Evolutionary conservation across 2,797 vertebrate species (phyloP).

Genomic region (Graptemys geographica): DNA sequence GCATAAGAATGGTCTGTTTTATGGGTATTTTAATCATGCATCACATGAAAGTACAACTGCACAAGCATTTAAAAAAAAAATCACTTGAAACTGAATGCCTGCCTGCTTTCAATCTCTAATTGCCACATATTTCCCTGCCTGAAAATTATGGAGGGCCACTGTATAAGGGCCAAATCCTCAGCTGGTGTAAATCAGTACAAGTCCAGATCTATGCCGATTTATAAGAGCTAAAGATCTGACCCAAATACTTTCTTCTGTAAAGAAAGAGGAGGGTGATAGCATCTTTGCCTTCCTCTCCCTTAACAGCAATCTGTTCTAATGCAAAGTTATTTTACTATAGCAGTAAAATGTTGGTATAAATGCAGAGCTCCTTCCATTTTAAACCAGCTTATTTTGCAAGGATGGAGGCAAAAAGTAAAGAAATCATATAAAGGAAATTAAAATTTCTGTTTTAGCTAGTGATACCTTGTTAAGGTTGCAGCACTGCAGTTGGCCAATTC

Average conservation of each 20-base stretch:
- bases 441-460: neutral
- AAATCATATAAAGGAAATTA: neutral
- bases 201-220: neutral
- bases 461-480: neutral
- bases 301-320: neutral
- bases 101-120: slow-evolving; percentile 15
- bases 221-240: neutral
- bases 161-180: neutral
- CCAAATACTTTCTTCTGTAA: neutral
- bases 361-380: neutral
- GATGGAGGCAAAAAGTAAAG: neutral
- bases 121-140: neutral
- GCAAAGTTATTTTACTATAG: neutral
- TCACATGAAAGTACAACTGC: neutral
- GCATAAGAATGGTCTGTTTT: neutral
- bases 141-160: slow-evolving; percentile 7
- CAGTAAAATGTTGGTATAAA: neutral
- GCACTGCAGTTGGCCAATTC: neutral
- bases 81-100: neutral
- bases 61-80: neutral
- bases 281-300: neutral
- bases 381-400: neutral
- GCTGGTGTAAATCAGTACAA: neutral
- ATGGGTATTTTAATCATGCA: slow-evolving; percentile 23
- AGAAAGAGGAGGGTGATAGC: neutral